Percentiles rank a stretch among this genome's conserved stretches.
These are phyloP conservation scores for Cenopis cana DNA, from an alignment of 2,888 invertebrate genomes.

Conservation along the genomic window DNA sequence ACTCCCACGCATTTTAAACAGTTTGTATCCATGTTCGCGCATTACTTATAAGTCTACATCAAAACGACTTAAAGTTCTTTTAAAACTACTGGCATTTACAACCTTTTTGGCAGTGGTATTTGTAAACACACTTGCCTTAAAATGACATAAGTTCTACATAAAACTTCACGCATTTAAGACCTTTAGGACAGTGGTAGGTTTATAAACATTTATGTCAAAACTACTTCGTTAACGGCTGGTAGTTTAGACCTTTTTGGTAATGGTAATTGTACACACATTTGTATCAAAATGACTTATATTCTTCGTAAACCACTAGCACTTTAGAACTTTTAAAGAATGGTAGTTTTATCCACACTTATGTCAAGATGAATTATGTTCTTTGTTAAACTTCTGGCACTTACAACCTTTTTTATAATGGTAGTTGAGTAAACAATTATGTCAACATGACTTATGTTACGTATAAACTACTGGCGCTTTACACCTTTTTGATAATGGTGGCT, in stretches of 20 bases:
- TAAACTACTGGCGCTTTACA: not conserved
- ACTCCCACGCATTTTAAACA: constrained; percentile 57
- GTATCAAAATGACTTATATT: not conserved
- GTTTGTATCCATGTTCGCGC: constrained; percentile 51
- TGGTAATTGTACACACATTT: not conserved
- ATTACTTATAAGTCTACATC: constrained; percentile 35
- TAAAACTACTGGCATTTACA: not conserved
- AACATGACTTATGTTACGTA: not conserved
- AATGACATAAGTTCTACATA: not conserved
- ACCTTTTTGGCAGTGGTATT: not conserved
- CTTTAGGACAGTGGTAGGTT: not conserved
- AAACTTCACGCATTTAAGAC: not conserved
- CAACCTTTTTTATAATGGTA: not conserved
- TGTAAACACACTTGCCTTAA: not conserved
- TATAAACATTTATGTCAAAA: not conserved
- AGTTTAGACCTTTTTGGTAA: not conserved
- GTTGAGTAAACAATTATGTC: not conserved
- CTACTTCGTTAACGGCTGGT: not conserved
- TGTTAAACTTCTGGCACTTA: too few species aligned
- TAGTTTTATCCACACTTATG: too few species aligned
- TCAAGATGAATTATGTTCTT: too few species aligned
- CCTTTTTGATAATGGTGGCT: not conserved
- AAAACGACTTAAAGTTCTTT: not conserved
- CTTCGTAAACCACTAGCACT: not conserved
- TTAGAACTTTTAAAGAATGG: not conserved